Evolutionary conservation across 2,888 invertebrate genomes (phyloP).

Genomic region (Lycia hirtaria): DNA sequence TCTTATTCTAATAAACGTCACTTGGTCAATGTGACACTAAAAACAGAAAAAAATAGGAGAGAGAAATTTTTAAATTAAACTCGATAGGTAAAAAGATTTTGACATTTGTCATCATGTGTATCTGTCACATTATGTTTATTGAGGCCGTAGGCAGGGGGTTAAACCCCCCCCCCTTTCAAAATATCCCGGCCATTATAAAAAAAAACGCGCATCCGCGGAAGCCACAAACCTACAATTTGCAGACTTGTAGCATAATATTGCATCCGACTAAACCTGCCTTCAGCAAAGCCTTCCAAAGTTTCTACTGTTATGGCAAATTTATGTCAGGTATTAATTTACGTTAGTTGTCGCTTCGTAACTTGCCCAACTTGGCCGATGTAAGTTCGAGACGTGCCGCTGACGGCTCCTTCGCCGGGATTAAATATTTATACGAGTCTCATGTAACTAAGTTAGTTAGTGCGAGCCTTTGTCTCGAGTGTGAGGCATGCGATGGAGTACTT

Average conservation of each 20-base stretch:
- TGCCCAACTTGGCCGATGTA: constrained; percentile 56
- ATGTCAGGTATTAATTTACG: constrained; percentile 85
- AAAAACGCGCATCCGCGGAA: too few species aligned
- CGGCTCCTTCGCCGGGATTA: constrained; percentile 72
- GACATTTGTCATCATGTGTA: not conserved
- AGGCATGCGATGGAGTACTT: constrained; percentile 11
- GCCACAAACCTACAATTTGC: not conserved
- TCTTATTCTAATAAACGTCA: too few species aligned
- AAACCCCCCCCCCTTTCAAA: too few species aligned
- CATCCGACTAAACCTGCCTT: constrained; percentile 53
- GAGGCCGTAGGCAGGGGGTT: too few species aligned
- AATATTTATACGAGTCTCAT: constrained; percentile 74
- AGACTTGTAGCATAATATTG: constrained; percentile 13
- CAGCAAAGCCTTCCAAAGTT: constrained; percentile 68
- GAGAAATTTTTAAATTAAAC: not conserved
- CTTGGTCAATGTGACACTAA: too few species aligned
- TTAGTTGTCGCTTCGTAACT: constrained; percentile 67
- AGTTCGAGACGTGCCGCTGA: constrained; percentile 60
- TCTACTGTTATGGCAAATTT: constrained; percentile 82
- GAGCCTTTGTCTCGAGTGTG: constrained; percentile 31
- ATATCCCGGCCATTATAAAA: too few species aligned
- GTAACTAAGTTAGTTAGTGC: constrained; percentile 46
- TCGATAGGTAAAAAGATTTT: too few species aligned
- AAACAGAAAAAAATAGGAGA: too few species aligned
- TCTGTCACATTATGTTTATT: too few species aligned